phyloP scores from a whole-genome alignment of 2,888 invertebrate species.

The Phengaris arion region DNA sequence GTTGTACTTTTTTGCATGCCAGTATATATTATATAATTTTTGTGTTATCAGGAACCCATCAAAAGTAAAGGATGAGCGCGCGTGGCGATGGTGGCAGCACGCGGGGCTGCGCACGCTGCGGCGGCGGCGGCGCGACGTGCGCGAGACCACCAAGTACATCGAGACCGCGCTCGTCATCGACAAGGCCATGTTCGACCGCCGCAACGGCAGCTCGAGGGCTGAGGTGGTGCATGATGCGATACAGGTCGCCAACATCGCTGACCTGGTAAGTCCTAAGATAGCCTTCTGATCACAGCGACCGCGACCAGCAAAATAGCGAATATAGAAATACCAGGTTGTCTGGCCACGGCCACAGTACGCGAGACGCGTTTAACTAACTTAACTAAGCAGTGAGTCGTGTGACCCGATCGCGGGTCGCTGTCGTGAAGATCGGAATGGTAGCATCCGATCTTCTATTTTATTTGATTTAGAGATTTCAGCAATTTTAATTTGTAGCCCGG shows the following conservation, averaged over 20 bases:
- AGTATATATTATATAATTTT: background rate
- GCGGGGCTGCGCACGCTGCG: conserved; percentile 58
- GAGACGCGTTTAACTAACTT: too few relatives aligned
- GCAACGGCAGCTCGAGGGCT: conserved; percentile 92
- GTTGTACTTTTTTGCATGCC: too few relatives aligned
- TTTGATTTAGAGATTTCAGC: too few relatives aligned
- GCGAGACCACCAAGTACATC: conserved; percentile 95
- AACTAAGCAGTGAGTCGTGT: too few relatives aligned
- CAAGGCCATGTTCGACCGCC: conserved; percentile 96
- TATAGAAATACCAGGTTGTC: too few relatives aligned
- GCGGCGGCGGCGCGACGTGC: conserved; percentile 84
- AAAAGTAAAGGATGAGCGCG: conserved; percentile 52
- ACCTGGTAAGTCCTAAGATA: conserved; percentile 85
- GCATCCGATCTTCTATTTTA: too few relatives aligned
- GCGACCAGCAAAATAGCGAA: too few relatives aligned
- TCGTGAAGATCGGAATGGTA: too few relatives aligned
- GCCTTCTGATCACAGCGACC: too few relatives aligned
- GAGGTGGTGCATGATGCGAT: conserved; percentile 97
- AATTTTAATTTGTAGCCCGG: too few relatives aligned
- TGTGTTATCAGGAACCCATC: conserved; percentile 46
- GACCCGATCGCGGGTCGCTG: too few relatives aligned
- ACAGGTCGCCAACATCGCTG: conserved; percentile 98
- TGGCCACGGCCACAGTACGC: too few relatives aligned
- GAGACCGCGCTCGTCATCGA: conserved; percentile 97
- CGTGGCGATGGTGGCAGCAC: conserved; percentile 70